Base-by-base conservation (phyloP, 2,888 invertebrate genomes). In the Dromius quadrimaculatus region DNA sequence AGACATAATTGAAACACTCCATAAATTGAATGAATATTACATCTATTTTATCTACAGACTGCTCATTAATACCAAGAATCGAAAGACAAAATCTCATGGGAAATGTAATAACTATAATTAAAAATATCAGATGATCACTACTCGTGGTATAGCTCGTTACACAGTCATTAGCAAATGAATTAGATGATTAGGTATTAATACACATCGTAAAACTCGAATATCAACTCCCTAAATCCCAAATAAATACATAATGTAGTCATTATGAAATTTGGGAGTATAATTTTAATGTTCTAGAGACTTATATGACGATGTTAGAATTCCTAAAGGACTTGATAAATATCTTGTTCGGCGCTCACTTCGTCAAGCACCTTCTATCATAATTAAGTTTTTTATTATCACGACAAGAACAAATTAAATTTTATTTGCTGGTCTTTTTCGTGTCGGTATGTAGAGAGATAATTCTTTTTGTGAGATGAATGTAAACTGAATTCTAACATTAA, bases 211-310 rank as follows among this genome's bases (percentile, higher is more conserved):
- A 62, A 62, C 23, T 41, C 15, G 38, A 41, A 62, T 62, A 38
- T 41, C 62, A 22, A 41, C 38, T 23, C 23, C 23, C 43, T 41
- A 23, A 62, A 62, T 62, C 62, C 62, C 41, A 41, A 41, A 62
- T 62, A 62, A 62, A 62, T 62, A 41, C 41, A 62, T 62, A 62
- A 62, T 36, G 36, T 62, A 62, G 62, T 19, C 62, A 15, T 62
- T 23, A 41, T 23, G 38, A 62, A 62, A 62, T 62, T 62, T 62
- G n/a, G 41, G 11, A n/a, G 5, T 23, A 43, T 62, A 41, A 62
- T 62, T 62, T 62, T 62, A 62, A 62, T 62, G 62, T 57, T 32
- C 15, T 28, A 9, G 54, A 28, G 32, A 11, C 28, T 23, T 54
- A 22, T 50, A 50, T 13, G 22, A 50, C 50, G 2, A 34, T 36